Evolutionary conservation across 2,113 vertebrate genomes (phyloP).

Genomic region (Pycnonotus jocosus): DNA sequence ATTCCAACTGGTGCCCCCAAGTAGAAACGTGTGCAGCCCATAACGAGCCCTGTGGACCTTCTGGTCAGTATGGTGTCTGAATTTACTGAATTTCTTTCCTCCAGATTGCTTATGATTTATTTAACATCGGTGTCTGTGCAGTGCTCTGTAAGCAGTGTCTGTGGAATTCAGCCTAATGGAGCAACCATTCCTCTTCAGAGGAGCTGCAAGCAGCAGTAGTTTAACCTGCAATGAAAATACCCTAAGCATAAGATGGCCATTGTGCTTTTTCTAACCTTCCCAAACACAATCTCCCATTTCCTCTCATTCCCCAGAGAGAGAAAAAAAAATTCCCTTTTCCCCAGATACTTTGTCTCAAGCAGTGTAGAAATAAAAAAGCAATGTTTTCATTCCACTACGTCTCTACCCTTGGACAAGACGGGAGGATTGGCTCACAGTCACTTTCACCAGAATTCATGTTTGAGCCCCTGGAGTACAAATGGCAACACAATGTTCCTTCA

Average conservation of each 20-base stretch:
- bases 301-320: not conserved
- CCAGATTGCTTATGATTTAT: not conserved
- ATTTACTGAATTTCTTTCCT: not conserved
- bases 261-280: not conserved
- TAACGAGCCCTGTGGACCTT: not conserved
- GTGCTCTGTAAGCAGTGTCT: not conserved
- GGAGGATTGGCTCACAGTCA: not conserved
- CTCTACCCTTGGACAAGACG: not conserved
- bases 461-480: not conserved
- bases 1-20: not conserved
- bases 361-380: not conserved
- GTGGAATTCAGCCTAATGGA: not conserved
- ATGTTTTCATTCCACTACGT: fast-evolving
- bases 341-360: not conserved
- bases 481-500: not conserved
- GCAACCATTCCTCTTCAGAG: not conserved
- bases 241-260: not conserved
- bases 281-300: not conserved
- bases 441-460: not conserved
- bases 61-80: not conserved
- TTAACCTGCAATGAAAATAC: not conserved
- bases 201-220: not conserved
- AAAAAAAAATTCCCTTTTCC: not conserved
- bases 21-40: not conserved
- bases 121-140: not conserved